Percentiles rank a stretch among this genome's conserved stretches.
Evolutionary conservation across 2,113 vertebrate genomes (phyloP).

Genomic region (Leptocoma aspasia): DNA sequence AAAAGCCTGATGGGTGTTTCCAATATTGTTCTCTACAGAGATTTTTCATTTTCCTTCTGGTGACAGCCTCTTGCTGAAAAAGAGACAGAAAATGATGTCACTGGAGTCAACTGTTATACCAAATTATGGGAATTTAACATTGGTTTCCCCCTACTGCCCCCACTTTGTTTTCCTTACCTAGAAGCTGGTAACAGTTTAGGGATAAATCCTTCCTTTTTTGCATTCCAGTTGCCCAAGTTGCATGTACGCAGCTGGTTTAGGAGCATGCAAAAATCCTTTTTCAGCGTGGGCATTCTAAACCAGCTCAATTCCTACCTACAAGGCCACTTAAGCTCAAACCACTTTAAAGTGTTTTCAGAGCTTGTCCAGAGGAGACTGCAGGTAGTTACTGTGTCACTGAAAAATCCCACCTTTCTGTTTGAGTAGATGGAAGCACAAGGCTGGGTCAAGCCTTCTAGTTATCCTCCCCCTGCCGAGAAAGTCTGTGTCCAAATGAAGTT

Average conservation of each 20-base stretch:
- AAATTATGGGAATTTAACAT: not conserved
- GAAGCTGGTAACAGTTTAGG: not conserved
- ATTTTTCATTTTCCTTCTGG: not conserved
- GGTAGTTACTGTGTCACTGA: not conserved
- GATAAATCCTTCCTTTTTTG: not conserved
- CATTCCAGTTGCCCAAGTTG: not conserved
- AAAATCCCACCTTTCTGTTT: not conserved
- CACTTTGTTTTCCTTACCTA: not conserved
- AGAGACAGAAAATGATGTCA: not conserved
- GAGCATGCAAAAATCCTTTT: rapidly evolving
- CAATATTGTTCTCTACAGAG: not conserved
- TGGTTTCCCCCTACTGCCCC: not conserved
- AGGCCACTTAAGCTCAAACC: not conserved
- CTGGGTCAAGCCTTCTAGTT: not conserved
- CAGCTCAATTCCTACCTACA: not conserved
- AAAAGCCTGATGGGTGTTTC: not conserved
- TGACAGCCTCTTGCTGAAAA: not conserved
- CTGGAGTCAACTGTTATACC: not conserved
- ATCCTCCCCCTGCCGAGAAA: not conserved
- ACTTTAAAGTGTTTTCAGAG: not conserved
- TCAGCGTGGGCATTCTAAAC: not conserved
- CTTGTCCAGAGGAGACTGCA: not conserved
- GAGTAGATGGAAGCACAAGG: not conserved
- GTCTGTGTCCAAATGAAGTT: not conserved
- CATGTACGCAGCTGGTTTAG: rapidly evolving